Conservation (phyloP, 2,113 vertebrate species). For the Oostethus manadensis region DNA sequence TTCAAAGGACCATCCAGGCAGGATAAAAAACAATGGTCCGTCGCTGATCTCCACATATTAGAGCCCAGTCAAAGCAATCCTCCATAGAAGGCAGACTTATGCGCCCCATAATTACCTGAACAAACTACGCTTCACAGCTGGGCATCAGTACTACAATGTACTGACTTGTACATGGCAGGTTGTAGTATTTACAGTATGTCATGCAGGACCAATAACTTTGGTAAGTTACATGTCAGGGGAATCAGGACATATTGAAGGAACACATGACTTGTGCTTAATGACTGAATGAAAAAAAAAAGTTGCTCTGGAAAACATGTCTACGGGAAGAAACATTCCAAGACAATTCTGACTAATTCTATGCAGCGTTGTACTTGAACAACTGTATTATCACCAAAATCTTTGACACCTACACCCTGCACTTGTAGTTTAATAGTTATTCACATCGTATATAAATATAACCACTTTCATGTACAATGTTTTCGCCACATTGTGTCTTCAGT, state of each 20-base stretch:
- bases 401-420: constrained; percentile 39
- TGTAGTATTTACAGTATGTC: no score
- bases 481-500: constrained; percentile 67
- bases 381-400: constrained; percentile 36
- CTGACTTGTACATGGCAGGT: no score
- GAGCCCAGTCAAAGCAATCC: no score
- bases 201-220: no score
- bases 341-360: constrained; percentile 18
- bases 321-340: background rate
- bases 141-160: no score
- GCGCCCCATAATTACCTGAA: no score
- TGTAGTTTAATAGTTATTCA: constrained; percentile 40
- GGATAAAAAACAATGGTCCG: no score
- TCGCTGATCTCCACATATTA: no score
- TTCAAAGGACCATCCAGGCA: no score
- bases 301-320: constrained; percentile 31
- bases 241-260: background rate
- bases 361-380: constrained; percentile 22
- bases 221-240: no score
- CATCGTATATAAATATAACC: constrained; percentile 49
- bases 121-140: no score
- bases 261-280: constrained; percentile 11
- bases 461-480: constrained; percentile 44
- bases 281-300: constrained; percentile 26
- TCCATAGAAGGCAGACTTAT: no score